Base-by-base conservation (phyloP, 2,888 invertebrate genomes). In the Luperina testacea region DNA sequence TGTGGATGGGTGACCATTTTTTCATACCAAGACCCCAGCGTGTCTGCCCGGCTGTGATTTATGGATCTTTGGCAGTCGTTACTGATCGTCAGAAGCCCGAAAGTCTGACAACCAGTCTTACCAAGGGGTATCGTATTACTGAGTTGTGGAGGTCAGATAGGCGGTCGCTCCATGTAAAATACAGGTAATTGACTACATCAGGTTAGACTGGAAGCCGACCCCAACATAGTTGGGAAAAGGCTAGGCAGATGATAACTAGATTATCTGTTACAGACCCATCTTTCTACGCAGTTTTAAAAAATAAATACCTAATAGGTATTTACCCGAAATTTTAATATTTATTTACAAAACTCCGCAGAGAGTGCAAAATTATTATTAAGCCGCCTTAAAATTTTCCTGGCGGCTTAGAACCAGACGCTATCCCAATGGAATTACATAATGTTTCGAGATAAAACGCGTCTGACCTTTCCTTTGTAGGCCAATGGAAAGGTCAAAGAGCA, bases 401-500 rank as follows among this genome's bases (percentile, higher is more conserved):
- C 57, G 15, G 71, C 81, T 80, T 69, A 74, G 57, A 84, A 32
- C 67, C 67, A 84, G 57, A 74, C 74, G 80, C 72, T 72, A 72
- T 84, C 87, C 87, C 81, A 65, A 63, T 64, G 74, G 76, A 80
- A 84, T 87, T 85, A 84, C 42, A 70, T 84, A 87, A 87, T 87
- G 67, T 84, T 87, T 87, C 68, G 68, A 80, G 84, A 84, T 80
- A 80, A 75, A 84, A 84, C 65, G 64, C 61, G 75, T 24, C 87
- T 80, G 84, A 84, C 84, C 84, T 87, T 84, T 80, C 65, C 67
- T 78, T 84, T 68, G 72, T 78, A 81, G 81, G 75, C 75, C 70
- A 75, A 59, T 76, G 42, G 24, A 63, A 74, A 82, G 78, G 78
- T 83, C 86, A 83, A 82, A 86, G 63, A 42, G 72, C 61, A 82